Evolutionary conservation across 2,888 invertebrate genomes (phyloP).

Genomic region (Melanchra persicariae): DNA sequence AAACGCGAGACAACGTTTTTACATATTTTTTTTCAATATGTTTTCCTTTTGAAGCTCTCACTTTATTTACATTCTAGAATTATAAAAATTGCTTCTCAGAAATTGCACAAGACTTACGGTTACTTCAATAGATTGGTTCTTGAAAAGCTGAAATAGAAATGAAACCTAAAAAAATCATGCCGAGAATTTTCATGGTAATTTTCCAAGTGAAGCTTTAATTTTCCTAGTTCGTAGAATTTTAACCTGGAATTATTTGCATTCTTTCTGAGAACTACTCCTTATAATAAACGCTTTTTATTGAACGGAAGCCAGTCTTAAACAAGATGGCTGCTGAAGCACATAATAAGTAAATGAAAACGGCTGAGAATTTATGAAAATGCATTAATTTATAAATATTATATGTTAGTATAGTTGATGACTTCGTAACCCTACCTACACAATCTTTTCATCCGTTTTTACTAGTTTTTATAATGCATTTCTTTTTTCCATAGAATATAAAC

Average conservation of each 20-base stretch:
- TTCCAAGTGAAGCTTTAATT: not conserved
- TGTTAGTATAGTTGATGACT: no score
- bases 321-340: no score
- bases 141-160: slow-evolving; percentile 5
- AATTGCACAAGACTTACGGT: not conserved
- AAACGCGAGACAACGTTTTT: not conserved
- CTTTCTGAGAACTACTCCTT: not conserved
- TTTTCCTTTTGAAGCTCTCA: not conserved
- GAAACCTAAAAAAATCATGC: not conserved
- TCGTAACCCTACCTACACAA: no score
- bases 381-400: not conserved
- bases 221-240: not conserved
- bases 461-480: no score
- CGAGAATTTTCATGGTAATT: not conserved
- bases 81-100: not conserved
- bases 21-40: not conserved
- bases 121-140: not conserved
- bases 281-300: no score
- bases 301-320: not conserved
- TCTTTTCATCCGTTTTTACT: no score
- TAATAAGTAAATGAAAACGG: no score
- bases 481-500: not conserved
- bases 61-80: not conserved
- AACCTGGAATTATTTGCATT: not conserved
- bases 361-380: no score